Conservation (phyloP, 2,113 vertebrate genomes). For the Cyanocitta stelleri region DNA sequence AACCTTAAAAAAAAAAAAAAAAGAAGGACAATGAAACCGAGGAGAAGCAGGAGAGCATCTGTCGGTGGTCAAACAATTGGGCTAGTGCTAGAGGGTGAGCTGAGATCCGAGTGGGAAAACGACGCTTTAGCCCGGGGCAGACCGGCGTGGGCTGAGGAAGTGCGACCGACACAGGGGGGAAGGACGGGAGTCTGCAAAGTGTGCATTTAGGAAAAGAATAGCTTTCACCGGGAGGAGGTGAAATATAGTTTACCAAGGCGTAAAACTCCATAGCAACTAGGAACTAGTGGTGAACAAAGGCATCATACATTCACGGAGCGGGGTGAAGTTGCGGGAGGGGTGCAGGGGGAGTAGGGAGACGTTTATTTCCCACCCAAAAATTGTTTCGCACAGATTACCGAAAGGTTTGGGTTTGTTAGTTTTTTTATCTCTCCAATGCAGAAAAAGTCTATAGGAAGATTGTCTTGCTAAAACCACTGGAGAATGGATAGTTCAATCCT, state of each 20-base stretch:
- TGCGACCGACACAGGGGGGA: neutral
- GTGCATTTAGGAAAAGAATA: neutral
- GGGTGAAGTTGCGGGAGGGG: neutral
- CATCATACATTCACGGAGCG: neutral
- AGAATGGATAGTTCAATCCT: neutral
- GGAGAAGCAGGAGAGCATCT: slow-evolving; percentile 41
- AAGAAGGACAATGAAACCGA: neutral
- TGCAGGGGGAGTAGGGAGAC: neutral
- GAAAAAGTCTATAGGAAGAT: neutral
- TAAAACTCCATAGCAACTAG: slow-evolving; percentile 58
- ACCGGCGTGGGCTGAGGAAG: neutral
- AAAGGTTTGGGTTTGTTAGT: neutral
- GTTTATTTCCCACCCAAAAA: neutral
- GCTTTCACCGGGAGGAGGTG: slow-evolving; percentile 27
- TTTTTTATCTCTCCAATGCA: neutral
- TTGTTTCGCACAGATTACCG: neutral
- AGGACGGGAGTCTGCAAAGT: neutral
- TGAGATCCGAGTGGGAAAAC: neutral
- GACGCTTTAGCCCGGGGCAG: neutral
- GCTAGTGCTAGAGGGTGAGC: neutral
- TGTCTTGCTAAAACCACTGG: neutral
- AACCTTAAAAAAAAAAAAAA: neutral
- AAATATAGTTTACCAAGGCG: slow-evolving; percentile 41
- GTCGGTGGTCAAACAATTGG: slow-evolving; percentile 12
- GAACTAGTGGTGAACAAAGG: slow-evolving; percentile 13